phyloP scores from a whole-genome alignment of 2,888 invertebrate genomes.

The Herminia tarsipennalis region DNA sequence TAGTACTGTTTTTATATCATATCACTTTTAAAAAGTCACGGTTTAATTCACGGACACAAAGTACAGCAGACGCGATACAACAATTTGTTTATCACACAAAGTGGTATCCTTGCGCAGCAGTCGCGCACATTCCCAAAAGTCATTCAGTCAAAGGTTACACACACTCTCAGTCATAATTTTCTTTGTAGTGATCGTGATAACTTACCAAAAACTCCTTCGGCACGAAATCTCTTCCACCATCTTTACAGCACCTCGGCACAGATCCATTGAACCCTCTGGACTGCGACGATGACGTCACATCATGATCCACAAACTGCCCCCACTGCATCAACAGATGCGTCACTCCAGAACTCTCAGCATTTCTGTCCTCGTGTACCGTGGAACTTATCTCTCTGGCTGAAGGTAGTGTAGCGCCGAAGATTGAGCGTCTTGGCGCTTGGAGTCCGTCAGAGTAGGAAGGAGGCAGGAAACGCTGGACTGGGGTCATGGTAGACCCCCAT shows the following conservation, averaged over 20 bases:
- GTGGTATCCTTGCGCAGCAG: too few relatives aligned
- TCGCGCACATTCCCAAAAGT: too few relatives aligned
- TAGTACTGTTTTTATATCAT: too few relatives aligned
- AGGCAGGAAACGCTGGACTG: constrained; percentile 92
- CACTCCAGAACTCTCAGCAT: constrained; percentile 87
- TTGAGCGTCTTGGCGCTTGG: constrained; percentile 84
- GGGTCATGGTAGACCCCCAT: constrained; percentile 93
- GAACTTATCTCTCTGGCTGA: constrained; percentile 92
- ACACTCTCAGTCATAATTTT: too few relatives aligned
- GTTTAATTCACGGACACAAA: too few relatives aligned
- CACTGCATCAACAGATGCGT: constrained; percentile 95
- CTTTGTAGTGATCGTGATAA: too few relatives aligned
- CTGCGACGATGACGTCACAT: constrained; percentile 92
- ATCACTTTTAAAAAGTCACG: too few relatives aligned
- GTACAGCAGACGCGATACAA: too few relatives aligned
- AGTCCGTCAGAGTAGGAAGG: constrained; percentile 93
- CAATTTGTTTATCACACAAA: too few relatives aligned
- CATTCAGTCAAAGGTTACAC: too few relatives aligned
- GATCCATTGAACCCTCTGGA: constrained; percentile 92
- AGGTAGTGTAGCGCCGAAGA: constrained; percentile 87
- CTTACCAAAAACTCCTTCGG: constrained; percentile 87
- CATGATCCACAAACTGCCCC: constrained; percentile 96
- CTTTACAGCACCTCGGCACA: constrained; percentile 91
- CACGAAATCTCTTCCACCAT: constrained; percentile 86
- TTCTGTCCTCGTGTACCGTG: constrained; percentile 85